Evolutionary conservation across 2,797 vertebrate genomes (phyloP), one percentile per base, ranked within the genome.

Genomic region (Tragelaphus eurycerus): DNA sequence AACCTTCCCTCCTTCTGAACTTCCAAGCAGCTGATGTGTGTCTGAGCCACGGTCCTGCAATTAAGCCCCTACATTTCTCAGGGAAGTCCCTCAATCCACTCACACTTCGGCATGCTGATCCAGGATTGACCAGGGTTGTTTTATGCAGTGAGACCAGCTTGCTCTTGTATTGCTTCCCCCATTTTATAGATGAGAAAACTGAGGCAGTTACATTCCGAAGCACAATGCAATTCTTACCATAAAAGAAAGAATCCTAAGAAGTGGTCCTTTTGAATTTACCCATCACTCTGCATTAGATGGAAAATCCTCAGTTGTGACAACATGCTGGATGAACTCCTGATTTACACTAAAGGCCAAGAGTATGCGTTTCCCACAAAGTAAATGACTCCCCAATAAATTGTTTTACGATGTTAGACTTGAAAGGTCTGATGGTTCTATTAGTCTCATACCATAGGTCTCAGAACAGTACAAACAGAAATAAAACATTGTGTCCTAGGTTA

Each of bases 381-480:
- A 85, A 96, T 27, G 78, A 95, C 76, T 97, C 43, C 84, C 90
- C 14, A 0, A 98, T 46, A 93, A 96, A 98, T 64, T 95, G 92
- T 76, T 97, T 95, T 96, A 60, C 54, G 81, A 90, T 97, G 83
- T 79, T 96, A 60, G 76, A 90, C 86, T 59, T 93, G 64, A 96
- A 89, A 97, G 86, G 46, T 78, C 87, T 97, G 94, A 95, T 64
- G 94, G 94, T 89, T 97, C 97, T 93, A 92, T 97, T 29, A 97
- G 95, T 92, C 90, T 97, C 67, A 48, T 86, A 86, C 93, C 21
- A 8, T 0, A 96, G 85, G 57, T 96, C 97, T 95, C 89, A 93
- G 97, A 86, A 92, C 87, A 96, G 93, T 0, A 16, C 29, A 94
- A 95, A 46, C 60, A 27, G 0, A 27, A 96, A 95, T 78, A 86